These are phyloP conservation scores for Catotricha subobsoleta DNA, from an alignment of 2,888 invertebrate genomes.

Conservation along the genomic window DNA sequence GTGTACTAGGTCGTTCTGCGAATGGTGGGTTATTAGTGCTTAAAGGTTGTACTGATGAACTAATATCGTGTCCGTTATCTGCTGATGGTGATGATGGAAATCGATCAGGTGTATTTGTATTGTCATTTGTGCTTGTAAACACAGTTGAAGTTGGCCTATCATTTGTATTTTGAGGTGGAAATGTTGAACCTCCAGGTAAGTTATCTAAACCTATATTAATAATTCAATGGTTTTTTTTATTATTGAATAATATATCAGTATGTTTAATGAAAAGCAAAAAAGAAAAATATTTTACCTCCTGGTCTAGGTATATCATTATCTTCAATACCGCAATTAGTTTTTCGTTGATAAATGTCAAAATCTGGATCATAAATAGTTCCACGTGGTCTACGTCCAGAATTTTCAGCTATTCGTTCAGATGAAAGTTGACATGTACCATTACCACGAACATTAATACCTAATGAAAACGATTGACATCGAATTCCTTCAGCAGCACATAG, in stretches of 20 bases:
- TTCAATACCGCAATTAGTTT: slow-evolving; percentile 33
- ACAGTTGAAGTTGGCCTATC: background rate
- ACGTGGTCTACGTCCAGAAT: slow-evolving; percentile 31
- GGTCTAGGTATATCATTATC: slow-evolving; percentile 10
- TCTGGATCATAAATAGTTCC: slow-evolving; percentile 39
- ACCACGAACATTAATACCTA: slow-evolving; percentile 41
- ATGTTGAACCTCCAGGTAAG: background rate
- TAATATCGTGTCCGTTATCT: background rate
- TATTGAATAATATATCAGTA: too few relatives aligned
- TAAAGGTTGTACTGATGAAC: too few relatives aligned
- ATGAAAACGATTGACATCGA: slow-evolving; percentile 43
- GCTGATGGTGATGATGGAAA: background rate
- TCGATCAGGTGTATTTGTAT: slow-evolving; percentile 1
- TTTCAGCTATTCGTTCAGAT: slow-evolving; percentile 29
- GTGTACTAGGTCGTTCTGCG: too few relatives aligned
- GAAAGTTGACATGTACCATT: slow-evolving; percentile 43
- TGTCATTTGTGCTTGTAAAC: background rate
- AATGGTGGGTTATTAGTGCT: too few relatives aligned
- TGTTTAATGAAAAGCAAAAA: too few relatives aligned
- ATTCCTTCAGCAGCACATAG: slow-evolving; percentile 42
- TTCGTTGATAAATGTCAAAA: slow-evolving; percentile 40
- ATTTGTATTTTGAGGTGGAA: background rate
- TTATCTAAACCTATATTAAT: too few relatives aligned
- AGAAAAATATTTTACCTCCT: too few relatives aligned
- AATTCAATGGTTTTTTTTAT: too few relatives aligned